Evolutionary conservation across 2,888 invertebrate species (phyloP).

Genomic region (Drosophila kanekoi): DNA sequence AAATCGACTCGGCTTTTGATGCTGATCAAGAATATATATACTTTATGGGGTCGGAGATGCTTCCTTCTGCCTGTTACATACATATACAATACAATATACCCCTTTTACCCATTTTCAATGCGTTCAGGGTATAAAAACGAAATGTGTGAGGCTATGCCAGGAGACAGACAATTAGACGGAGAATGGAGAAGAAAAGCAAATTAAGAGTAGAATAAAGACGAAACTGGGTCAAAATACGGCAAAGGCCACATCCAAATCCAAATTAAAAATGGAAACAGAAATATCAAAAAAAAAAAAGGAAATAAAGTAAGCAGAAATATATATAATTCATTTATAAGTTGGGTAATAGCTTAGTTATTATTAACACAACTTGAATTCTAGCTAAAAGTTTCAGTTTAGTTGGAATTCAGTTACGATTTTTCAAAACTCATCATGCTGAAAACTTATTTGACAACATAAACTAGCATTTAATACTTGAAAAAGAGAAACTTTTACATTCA

Average conservation of each 20-base stretch:
- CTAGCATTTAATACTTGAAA: slow-evolving; percentile 24
- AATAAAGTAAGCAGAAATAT: neutral
- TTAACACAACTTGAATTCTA: slow-evolving; percentile 12
- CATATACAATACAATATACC: too few relatives aligned
- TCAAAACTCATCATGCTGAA: slow-evolving; percentile 19
- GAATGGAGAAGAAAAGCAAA: neutral
- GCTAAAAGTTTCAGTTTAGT: slow-evolving; percentile 18
- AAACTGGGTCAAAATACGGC: slow-evolving; percentile 24
- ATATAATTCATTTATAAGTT: slow-evolving; percentile 23
- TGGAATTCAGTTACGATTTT: slow-evolving; percentile 18
- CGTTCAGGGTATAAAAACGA: too few relatives aligned
- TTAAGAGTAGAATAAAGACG: neutral
- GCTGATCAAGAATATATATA: too few relatives aligned
- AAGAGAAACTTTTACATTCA: slow-evolving; percentile 27
- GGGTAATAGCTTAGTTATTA: slow-evolving; percentile 13
- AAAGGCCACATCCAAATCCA: neutral
- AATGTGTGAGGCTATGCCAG: neutral
- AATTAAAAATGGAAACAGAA: slow-evolving; percentile 2
- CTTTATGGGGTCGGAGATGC: too few relatives aligned
- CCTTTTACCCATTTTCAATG: too few relatives aligned
- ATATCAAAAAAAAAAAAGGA: neutral
- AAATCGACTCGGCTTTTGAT: too few relatives aligned
- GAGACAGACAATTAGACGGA: slow-evolving; percentile 10
- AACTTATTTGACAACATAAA: slow-evolving; percentile 29
- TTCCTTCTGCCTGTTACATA: too few relatives aligned